phyloP scores from a whole-genome alignment of 2,113 vertebrate species.

The Alexandromys fortis region DNA sequence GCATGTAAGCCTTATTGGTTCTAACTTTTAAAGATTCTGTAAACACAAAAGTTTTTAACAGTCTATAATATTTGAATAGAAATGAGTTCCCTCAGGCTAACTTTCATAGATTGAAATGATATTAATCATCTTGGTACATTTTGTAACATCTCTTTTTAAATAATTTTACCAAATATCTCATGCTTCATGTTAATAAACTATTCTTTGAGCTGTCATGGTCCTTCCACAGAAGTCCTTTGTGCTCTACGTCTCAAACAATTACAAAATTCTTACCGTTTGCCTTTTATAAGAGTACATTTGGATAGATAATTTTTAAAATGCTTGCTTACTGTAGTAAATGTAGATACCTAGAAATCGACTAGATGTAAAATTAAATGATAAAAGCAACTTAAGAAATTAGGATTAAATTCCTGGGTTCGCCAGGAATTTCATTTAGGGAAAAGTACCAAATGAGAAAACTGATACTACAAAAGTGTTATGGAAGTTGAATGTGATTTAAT shows the following conservation, averaged over 20 bases:
- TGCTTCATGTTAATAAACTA: neutral
- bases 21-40: slow-evolving; percentile 18
- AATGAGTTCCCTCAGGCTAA: neutral
- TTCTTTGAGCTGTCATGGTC: neutral
- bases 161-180: slow-evolving; percentile 42
- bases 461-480: neutral
- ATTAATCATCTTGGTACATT: slow-evolving; percentile 22
- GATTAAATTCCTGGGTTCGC: neutral
- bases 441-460: slow-evolving; percentile 24
- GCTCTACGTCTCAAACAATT: neutral
- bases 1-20: neutral
- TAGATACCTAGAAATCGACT: neutral
- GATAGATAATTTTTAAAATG: neutral
- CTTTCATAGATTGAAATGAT: neutral
- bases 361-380: slow-evolving; percentile 34
- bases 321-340: neutral
- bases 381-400: neutral
- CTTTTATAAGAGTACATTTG: neutral
- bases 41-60: neutral
- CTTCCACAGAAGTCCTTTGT: neutral
- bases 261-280: slow-evolving; percentile 8
- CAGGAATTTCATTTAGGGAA: slow-evolving; percentile 12
- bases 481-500: neutral
- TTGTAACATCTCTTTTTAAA: neutral
- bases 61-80: slow-evolving; percentile 41